Evolutionary conservation across 2,113 vertebrate species (phyloP).

Genomic region (Pteruthius melanotis): DNA sequence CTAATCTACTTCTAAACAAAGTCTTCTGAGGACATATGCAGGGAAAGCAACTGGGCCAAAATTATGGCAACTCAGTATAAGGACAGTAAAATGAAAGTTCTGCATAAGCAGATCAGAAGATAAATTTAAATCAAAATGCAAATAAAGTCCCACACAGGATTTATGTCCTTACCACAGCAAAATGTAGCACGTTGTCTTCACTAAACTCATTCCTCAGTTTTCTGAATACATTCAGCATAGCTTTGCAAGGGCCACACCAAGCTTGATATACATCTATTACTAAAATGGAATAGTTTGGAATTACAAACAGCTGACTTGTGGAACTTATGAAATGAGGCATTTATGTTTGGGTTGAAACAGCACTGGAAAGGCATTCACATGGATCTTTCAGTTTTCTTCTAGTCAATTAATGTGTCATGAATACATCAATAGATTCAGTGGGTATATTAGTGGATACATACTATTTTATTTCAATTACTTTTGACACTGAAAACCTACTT

Average conservation of each 20-base stretch:
- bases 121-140: neutral
- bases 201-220: conserved; percentile 66
- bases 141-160: neutral
- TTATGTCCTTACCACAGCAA: conserved; percentile 69
- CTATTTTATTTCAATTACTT: neutral
- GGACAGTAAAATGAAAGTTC: neutral
- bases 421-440: neutral
- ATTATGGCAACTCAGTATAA: neutral
- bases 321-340: neutral
- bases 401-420: neutral
- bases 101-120: neutral
- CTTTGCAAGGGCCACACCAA: conserved; percentile 82
- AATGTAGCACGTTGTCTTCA: conserved; percentile 73
- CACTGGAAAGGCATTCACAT: neutral
- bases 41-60: neutral
- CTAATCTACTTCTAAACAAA: neutral
- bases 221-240: conserved; percentile 63
- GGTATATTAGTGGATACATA: neutral
- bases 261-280: conserved; percentile 76
- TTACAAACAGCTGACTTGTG: neutral
- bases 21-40: neutral
- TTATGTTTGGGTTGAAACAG: neutral
- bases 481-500: neutral
- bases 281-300: neutral
- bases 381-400: neutral